Conservation (phyloP, 2,113 vertebrate genomes). For the Pseudorasbora parva region DNA sequence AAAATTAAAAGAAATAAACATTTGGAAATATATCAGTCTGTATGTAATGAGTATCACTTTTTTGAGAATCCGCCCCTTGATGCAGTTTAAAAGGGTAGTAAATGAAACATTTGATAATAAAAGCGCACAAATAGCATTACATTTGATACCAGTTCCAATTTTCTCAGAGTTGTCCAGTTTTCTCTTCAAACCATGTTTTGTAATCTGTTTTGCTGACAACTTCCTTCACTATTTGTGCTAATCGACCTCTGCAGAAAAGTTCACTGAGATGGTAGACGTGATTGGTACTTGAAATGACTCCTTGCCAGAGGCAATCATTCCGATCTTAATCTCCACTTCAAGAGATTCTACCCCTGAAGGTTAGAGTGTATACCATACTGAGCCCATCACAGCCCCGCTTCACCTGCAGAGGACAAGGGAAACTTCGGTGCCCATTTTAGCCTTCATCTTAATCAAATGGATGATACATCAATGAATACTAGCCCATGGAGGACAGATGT, state of each 20-base stretch:
- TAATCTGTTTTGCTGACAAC: neutral
- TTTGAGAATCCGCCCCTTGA: too few species aligned
- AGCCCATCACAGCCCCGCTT: neutral
- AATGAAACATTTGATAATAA: neutral
- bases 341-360: conserved; percentile 34
- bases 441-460: conserved; percentile 25
- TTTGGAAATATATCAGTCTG: too few species aligned
- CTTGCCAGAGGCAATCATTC: conserved; percentile 24
- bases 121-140: neutral
- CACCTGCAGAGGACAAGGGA: conserved; percentile 29
- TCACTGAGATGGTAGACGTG: conserved; percentile 18
- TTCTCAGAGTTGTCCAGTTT: neutral
- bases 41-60: too few species aligned
- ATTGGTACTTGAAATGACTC: conserved; percentile 20
- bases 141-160: neutral
- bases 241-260: conserved; percentile 33
- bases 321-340: conserved; percentile 33
- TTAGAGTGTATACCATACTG: neutral
- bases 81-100: neutral
- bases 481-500: conserved; percentile 10
- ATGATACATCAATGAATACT: neutral
- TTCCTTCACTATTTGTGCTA: neutral
- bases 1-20: too few species aligned
- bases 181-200: neutral
- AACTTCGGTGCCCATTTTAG: neutral